These are phyloP conservation scores for Zoanthus sociatus DNA, from an alignment of 92 coral and sea anemone species.

Conservation along the genomic window DNA sequence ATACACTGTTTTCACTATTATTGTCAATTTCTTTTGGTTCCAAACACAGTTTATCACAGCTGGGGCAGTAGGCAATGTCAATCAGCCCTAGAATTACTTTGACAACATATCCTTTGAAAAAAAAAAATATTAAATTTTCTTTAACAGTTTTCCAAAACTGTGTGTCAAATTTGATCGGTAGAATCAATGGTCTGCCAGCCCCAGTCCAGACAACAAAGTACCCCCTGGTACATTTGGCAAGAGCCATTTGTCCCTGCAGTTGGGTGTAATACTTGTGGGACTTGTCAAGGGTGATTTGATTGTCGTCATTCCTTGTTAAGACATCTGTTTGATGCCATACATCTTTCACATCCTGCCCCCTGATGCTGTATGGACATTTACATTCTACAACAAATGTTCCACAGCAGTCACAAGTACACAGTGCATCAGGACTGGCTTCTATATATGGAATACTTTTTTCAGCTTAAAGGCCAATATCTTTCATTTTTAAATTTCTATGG, in stretches of 20 bases:
- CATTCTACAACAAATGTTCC: constrained; percentile 46
- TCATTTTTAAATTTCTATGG: constrained; percentile 44
- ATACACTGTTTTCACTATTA: constrained; percentile 48
- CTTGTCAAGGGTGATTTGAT: background rate
- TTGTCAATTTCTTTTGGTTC: constrained; percentile 65
- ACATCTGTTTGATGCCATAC: no score
- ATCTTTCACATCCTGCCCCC: no score
- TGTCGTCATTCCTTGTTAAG: constrained; percentile 31
- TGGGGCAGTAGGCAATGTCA: constrained; percentile 46
- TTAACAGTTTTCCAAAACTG: constrained; percentile 32
- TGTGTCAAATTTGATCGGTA: constrained; percentile 47
- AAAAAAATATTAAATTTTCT: constrained; percentile 16
- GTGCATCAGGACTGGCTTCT: constrained; percentile 64
- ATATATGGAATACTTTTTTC: constrained; percentile 41
- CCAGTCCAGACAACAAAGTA: constrained; percentile 63
- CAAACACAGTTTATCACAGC: constrained; percentile 56
- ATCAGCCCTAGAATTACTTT: constrained; percentile 51
- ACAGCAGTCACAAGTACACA: constrained; percentile 60
- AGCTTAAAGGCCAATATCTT: constrained; percentile 43
- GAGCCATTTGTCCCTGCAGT: constrained; percentile 64
- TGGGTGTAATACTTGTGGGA: constrained; percentile 59
- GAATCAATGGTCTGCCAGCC: constrained; percentile 39
- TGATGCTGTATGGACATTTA: constrained; percentile 58
- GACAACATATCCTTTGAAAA: constrained; percentile 33
- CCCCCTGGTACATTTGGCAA: constrained; percentile 39